Base-by-base conservation (phyloP, 2,797 vertebrate genomes). In the Pipistrellus pipistrellus region DNA sequence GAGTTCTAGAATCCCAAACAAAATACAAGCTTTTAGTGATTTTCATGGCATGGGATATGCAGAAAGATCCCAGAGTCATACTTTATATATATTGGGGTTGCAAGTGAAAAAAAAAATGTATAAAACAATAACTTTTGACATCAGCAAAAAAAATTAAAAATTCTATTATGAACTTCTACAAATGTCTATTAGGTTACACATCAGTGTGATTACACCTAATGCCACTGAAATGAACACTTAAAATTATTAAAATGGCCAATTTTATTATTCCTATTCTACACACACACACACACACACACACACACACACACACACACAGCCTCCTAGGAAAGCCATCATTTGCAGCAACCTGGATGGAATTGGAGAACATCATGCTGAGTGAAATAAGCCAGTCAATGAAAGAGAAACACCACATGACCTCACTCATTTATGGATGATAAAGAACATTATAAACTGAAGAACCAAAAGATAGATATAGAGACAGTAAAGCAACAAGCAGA, bases 31-130 rank as follows among this genome's bases (percentile, higher is more conserved):
- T 44, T 44, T 44, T 44, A 44, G 44, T 72, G 32, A 87, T 72
- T 38, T 77, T 80, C 32, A 76, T 51, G 48, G n/a, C 23, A 75
- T n/a, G 23, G 10, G 3, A 62, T 64, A 4, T 62, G 5, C 15
- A 94, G 62, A 69, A 76, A 80, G 30, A 51, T 5, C 55, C 94
- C 59, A 88, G 84, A 88, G 41, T 76, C 44, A 46, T 38, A 62
- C 7, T n/a, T n/a, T n/a, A n/a, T n/a, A 86, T 91, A 69, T 11
- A 69, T 57, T 32, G 77, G 15, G 10, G 7, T 53, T 48, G 14
- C 72, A 93, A 71, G 46, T 85, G 9, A 95, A 3, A 25, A n/a
- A 73, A 93, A 73, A 93, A 82, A 86, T 15, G 17, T 4, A 66
- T 87, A 93, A 84, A 94, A 82, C 0, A 17, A 13, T 48, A 87